phyloP scores from a whole-genome alignment of 2,888 invertebrate genomes.

The Ophonus ardosiacus region DNA sequence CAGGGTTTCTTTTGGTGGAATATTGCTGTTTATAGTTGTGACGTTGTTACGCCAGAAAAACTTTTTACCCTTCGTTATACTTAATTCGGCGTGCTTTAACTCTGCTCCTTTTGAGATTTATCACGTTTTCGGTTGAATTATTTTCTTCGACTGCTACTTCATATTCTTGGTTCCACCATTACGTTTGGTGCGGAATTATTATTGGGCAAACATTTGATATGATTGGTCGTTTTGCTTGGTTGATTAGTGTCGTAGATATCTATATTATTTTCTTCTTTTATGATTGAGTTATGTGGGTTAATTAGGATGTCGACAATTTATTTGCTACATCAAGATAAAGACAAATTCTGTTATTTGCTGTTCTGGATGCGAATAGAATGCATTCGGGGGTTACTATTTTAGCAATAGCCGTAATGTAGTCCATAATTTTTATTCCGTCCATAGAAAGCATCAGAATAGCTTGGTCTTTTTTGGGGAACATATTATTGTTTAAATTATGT shows the following conservation, averaged over 20 bases:
- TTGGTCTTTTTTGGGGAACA: too few species aligned
- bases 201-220: constrained; percentile 26
- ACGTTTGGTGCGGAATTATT: constrained; percentile 33
- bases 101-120: not conserved
- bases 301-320: constrained; percentile 53
- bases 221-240: constrained; percentile 29
- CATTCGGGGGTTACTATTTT: constrained; percentile 40
- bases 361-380: constrained; percentile 62
- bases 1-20: not conserved
- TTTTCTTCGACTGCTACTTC: not conserved
- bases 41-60: not conserved
- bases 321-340: constrained; percentile 62
- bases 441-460: not conserved
- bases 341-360: constrained; percentile 63
- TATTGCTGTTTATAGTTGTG: not conserved
- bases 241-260: constrained; percentile 17
- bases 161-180: not conserved
- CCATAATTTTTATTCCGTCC: constrained; percentile 36
- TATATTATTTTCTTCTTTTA: not conserved
- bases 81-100: not conserved
- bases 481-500: too few species aligned
- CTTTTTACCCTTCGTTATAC: not conserved
- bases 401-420: constrained; percentile 61
- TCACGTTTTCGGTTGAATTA: not conserved
- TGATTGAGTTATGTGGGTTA: constrained; percentile 46